Evolutionary conservation across 2,888 invertebrate species (phyloP), one percentile per base, ranked within the genome.

Genomic region (Lasioglossum calceatum): DNA sequence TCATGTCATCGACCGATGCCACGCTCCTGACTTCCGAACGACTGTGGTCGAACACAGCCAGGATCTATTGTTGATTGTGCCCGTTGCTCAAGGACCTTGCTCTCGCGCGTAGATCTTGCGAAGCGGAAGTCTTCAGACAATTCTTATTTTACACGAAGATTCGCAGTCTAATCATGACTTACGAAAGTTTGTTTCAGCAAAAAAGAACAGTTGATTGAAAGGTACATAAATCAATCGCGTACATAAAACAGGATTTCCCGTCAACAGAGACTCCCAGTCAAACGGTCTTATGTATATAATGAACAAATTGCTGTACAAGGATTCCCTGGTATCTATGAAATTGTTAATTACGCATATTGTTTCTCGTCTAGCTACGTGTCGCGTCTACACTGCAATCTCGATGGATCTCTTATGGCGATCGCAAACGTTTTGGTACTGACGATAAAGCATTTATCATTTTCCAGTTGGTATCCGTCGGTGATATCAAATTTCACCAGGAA

Each of bases 231-330:
- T 27, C 27, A 27, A 27, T 27, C 27, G 4, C 27, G 61, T 61
- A 27, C 12, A 12, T 61, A 61, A 27, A 61, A 61, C 61, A 27
- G 61, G 61, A n/a, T n/a, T 27, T 5, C 27, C 27, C 14, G 27
- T 61, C 14, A 14, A 27, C 27, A 8, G 27, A 27, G 27, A 27
- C 61, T n/a, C 14, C 61, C 27, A n/a, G 19, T 8, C 10, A 16
- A 27, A n/a, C 36, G 36, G 27, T 3, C 47, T 72, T n/a, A 27
- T 14, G 27, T 19, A 4, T 23, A 54, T 3, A 10, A 23, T 10
- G 54, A 76, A 19, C 50, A 72, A 77, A 76, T 72, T 76, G n/a
- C 50, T 50, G 61, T n/a, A 32, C 76, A 54, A 47, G 81, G 36
- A 39, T 64, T 36, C 61, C 50, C 42, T 36, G 23, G 19, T 23